phyloP scores from a whole-genome alignment of 2,113 vertebrate genomes.

The Nesogale talazaci region DNA sequence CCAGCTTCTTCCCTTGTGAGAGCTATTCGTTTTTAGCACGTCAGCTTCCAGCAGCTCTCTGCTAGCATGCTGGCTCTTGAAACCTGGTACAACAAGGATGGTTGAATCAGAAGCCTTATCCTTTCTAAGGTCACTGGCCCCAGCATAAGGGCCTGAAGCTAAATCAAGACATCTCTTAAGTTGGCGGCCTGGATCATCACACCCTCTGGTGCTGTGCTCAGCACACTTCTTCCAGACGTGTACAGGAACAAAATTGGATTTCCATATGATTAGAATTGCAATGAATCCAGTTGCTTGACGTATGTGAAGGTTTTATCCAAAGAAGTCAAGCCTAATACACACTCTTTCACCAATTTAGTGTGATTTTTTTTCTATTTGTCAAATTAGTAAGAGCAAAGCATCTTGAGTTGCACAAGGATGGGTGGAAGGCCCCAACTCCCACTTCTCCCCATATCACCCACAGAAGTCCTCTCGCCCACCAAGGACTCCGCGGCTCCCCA shows the following conservation, averaged over 20 bases:
- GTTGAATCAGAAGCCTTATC: background rate
- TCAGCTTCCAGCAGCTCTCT: background rate
- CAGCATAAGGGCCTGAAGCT: background rate
- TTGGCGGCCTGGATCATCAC: background rate
- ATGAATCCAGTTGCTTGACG: conserved; percentile 5
- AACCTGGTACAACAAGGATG: background rate
- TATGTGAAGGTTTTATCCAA: background rate
- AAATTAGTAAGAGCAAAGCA: conserved; percentile 44
- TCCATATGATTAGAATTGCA: conserved; percentile 44
- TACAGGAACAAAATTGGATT: conserved; percentile 25
- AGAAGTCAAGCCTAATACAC: background rate
- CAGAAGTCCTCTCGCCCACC: background rate
- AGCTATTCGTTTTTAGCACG: background rate
- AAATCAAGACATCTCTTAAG: background rate
- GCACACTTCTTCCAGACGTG: background rate
- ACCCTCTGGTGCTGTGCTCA: background rate
- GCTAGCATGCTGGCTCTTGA: background rate
- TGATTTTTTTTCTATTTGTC: background rate
- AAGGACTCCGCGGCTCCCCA: background rate
- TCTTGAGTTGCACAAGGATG: background rate
- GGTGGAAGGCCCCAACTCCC: background rate
- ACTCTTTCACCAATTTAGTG: background rate
- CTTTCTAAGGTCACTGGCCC: conserved; percentile 8
- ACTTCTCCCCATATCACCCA: background rate
- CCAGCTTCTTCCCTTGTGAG: background rate